Conservation (phyloP, 2,888 invertebrate species). For the Dryomyza anilis region DNA sequence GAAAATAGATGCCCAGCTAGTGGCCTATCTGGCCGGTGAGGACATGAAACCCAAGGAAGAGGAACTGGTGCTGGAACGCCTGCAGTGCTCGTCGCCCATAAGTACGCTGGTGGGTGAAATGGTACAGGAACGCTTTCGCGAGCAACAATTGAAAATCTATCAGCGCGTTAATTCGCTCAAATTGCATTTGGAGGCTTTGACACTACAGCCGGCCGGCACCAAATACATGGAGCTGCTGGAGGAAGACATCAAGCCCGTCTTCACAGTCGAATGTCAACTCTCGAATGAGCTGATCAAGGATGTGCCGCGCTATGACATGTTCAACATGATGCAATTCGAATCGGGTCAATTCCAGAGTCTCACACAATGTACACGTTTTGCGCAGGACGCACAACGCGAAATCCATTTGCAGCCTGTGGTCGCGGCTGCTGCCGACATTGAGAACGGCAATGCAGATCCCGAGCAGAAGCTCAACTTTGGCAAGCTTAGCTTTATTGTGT, state of each 20-base stretch:
- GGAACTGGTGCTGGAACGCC: constrained; percentile 40
- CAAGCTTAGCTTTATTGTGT: constrained; percentile 49
- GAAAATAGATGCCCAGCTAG: constrained; percentile 53
- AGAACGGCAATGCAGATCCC: constrained; percentile 27
- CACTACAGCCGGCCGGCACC: constrained; percentile 53
- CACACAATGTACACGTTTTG: constrained; percentile 55
- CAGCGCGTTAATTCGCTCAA: constrained; percentile 46
- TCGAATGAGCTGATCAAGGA: constrained; percentile 49
- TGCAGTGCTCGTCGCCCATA: constrained; percentile 29
- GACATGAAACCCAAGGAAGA: constrained; percentile 37
- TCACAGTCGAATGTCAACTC: constrained; percentile 53
- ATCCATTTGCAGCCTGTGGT: constrained; percentile 38
- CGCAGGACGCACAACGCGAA: constrained; percentile 47
- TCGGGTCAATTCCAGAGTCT: constrained; percentile 55
- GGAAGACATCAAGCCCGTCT: constrained; percentile 53
- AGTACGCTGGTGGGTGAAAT: constrained; percentile 6
- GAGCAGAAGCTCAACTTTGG: constrained; percentile 36
- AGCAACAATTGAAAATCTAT: constrained; percentile 42
- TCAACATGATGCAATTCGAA: constrained; percentile 55
- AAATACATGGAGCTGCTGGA: constrained; percentile 51
- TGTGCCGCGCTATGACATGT: constrained; percentile 49
- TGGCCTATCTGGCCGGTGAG: constrained; percentile 49
- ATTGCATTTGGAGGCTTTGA: constrained; percentile 52
- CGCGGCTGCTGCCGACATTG: neutral
- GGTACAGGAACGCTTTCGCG: constrained; percentile 23